Evolutionary conservation across 2,113 vertebrate genomes (phyloP), one percentile per base, ranked within the genome.

Genomic region (Pygoscelis adeliae): DNA sequence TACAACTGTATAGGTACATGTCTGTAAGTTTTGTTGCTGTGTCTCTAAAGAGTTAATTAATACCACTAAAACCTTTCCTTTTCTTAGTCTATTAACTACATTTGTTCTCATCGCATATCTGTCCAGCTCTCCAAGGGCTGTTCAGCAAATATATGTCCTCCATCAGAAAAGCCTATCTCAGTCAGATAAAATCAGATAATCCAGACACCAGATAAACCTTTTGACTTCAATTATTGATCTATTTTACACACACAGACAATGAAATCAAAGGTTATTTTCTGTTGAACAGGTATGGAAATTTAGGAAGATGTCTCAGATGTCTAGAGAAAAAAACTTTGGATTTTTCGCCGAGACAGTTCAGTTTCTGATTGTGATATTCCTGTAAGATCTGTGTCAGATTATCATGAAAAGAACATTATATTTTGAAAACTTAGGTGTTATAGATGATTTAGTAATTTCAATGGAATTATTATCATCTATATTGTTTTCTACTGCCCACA

Each of bases 311-410:
- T 52, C 32, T 88, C 6, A 11, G 17, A n/a, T 63, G 13, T 20
- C 22, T 74, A 74, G 9, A 13, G 30, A 70, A 90, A 79, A 0
- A 78, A 73, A 73, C 16, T 55, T 70, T 29, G 9, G 6, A 16
- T 52, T 50, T 88, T 89, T 90, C 0, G 0, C 16, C 4, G 3
- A 10, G 14, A 29, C 13, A 62, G 13, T 49, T 90, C 36, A 46
- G 17, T 56, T 77, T 10, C 44, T 56, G 27, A 27, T 50, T 58
- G 22, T 70, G 55, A 53, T 63, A 66, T 42, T 89, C 10, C 13
- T 74, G 10, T 15, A 73, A 79, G 15, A 20, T 26, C 18, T 66
- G 15, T 53, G 22, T 14, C 44, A 69, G 20, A 25, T 69, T 40
- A 62, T 44, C 5, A 69, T 19, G 25, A 47, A 26, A 70, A 58